A percentile compares a stretch with the other conserved stretches of the same genome.
Conservation (phyloP, 1,140 invertebrate genomes). For the Drosophila truncata region DNA sequence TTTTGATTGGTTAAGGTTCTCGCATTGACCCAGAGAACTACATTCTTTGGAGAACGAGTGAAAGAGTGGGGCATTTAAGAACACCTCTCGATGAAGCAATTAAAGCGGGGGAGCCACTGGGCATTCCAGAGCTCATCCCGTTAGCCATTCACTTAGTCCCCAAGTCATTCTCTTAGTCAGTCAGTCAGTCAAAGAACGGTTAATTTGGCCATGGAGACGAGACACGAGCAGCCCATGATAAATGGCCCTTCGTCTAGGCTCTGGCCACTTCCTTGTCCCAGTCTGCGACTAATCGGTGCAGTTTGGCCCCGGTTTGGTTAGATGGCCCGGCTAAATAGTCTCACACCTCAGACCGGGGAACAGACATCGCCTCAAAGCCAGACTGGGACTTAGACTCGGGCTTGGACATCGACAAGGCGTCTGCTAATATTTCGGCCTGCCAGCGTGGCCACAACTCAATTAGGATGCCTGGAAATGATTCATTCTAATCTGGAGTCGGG, state of each 20-base stretch:
- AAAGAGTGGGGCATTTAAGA: slow-evolving; percentile 34
- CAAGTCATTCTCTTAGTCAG: slow-evolving; percentile 37
- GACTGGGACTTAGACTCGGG: neutral
- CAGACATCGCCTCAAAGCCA: slow-evolving; percentile 19
- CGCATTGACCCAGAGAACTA: slow-evolving; percentile 82
- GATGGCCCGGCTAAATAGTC: slow-evolving; percentile 57
- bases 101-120: slow-evolving; percentile 58
- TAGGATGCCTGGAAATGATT: slow-evolving; percentile 81
- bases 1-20: slow-evolving; percentile 76
- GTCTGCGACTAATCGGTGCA: slow-evolving; percentile 49
- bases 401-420: slow-evolving; percentile 50
- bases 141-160: slow-evolving; percentile 37
- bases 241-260: slow-evolving; percentile 65
- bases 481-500: slow-evolving; percentile 80
- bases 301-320: slow-evolving; percentile 40
- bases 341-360: slow-evolving; percentile 41
- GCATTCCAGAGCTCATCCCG: slow-evolving; percentile 36
- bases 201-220: slow-evolving; percentile 64
- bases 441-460: slow-evolving; percentile 71
- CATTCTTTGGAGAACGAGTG: slow-evolving; percentile 41
- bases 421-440: slow-evolving; percentile 56
- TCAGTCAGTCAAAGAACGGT: slow-evolving; percentile 57
- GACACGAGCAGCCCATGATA: slow-evolving; percentile 74
- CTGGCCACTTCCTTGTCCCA: slow-evolving; percentile 38
- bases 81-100: slow-evolving; percentile 66